Evolutionary conservation across 2,888 invertebrate genomes (phyloP).

Genomic region (Drosophila flavopinicola): DNA sequence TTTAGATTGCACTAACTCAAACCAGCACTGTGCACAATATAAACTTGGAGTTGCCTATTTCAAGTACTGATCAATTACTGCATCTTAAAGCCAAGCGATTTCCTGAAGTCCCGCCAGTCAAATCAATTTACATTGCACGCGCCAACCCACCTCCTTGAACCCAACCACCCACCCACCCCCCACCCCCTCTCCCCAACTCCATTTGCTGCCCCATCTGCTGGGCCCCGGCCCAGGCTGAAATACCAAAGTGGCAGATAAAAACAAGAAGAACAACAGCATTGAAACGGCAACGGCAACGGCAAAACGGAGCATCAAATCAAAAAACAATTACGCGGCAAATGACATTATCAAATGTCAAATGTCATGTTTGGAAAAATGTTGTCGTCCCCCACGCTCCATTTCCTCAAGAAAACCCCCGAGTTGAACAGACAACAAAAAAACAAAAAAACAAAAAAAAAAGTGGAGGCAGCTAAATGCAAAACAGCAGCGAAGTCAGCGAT

Average conservation of each 20-base stretch:
- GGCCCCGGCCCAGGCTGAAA: slow-evolving; percentile 23
- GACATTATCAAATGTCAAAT: slow-evolving; percentile 79
- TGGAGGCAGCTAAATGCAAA: slow-evolving; percentile 64
- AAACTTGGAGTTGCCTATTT: too few species aligned
- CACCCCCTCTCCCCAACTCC: neutral
- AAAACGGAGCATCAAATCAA: slow-evolving; percentile 68
- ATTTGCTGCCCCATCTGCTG: slow-evolving; percentile 2
- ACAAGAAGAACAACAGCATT: slow-evolving; percentile 32
- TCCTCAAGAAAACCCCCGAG: slow-evolving; percentile 18
- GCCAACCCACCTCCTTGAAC: neutral
- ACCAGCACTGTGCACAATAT: neutral
- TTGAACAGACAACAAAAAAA: slow-evolving; percentile 5
- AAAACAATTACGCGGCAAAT: slow-evolving; percentile 79
- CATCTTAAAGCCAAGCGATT: neutral
- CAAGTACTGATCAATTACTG: slow-evolving; percentile 4
- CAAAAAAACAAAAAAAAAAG: slow-evolving; percentile 14
- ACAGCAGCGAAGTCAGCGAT: slow-evolving; percentile 37
- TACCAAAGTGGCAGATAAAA: slow-evolving; percentile 53
- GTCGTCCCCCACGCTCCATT: slow-evolving; percentile 5
- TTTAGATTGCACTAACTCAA: neutral
- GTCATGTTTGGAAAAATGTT: slow-evolving; percentile 66
- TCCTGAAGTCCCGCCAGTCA: slow-evolving; percentile 32
- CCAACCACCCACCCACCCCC: neutral
- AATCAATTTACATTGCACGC: slow-evolving; percentile 45
- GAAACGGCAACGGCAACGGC: slow-evolving; percentile 41